These are phyloP conservation scores for Epinotia ramella DNA, from an alignment of 2,888 invertebrate genomes.

Conservation along the genomic window DNA sequence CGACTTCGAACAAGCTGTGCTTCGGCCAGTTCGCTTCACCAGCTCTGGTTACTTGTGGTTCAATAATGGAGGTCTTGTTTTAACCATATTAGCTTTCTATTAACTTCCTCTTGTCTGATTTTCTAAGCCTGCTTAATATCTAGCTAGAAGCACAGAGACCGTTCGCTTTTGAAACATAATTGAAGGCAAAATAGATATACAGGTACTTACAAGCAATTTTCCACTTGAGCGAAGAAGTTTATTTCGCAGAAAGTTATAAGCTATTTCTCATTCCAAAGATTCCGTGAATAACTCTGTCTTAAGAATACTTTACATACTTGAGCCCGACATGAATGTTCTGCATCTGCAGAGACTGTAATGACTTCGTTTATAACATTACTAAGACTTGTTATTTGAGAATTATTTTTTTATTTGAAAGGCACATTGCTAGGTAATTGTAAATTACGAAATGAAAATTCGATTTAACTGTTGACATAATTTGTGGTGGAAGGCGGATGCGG, in stretches of 20 bases:
- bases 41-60: slow-evolving; percentile 72
- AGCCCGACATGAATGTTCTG: neutral
- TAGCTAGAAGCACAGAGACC: neutral
- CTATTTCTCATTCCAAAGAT: slow-evolving; percentile 19
- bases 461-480: slow-evolving; percentile 75
- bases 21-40: slow-evolving; percentile 49
- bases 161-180: slow-evolving; percentile 3
- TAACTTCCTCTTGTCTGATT: slow-evolving; percentile 55
- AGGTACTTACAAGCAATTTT: neutral
- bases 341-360: neutral
- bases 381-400: neutral
- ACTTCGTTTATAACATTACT: slow-evolving; percentile 1
- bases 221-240: slow-evolving; percentile 1
- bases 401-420: slow-evolving; percentile 9
- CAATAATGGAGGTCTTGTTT: slow-evolving; percentile 58
- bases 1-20: slow-evolving; percentile 58
- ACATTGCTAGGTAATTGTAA: slow-evolving; percentile 50
- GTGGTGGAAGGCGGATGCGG: slow-evolving; percentile 79
- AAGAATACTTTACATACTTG: slow-evolving; percentile 8
- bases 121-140: neutral
- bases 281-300: slow-evolving; percentile 1
- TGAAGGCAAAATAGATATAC: neutral
- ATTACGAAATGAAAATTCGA: slow-evolving; percentile 70
- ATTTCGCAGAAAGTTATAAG: slow-evolving; percentile 19
- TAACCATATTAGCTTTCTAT: slow-evolving; percentile 62